Evolutionary conservation across 2,113 vertebrate genomes (phyloP).

Genomic region (Sinocyclocheilus anshuiensis): DNA sequence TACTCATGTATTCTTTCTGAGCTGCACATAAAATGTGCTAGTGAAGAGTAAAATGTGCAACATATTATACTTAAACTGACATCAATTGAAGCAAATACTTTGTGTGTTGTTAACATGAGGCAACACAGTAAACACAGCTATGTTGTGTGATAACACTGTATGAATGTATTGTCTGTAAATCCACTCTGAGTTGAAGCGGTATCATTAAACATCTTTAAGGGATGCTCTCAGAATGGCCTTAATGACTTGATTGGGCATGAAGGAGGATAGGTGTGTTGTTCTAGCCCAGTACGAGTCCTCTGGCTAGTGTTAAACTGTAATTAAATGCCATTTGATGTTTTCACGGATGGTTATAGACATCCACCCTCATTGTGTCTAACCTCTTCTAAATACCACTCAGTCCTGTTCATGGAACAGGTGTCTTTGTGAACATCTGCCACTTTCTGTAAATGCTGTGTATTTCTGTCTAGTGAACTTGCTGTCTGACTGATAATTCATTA

Average conservation of each 20-base stretch:
- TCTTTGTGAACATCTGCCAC: neutral
- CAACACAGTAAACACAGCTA: neutral
- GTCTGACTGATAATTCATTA: neutral
- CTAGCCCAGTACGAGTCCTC: neutral
- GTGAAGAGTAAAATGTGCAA: neutral
- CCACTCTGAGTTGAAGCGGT: neutral
- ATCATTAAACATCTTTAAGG: neutral
- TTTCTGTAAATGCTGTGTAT: neutral
- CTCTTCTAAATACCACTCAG: neutral
- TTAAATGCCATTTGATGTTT: conserved; percentile 2
- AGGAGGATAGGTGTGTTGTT: neutral
- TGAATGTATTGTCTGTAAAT: neutral
- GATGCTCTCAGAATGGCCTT: neutral
- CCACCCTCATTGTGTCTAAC: neutral
- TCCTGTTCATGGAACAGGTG: neutral
- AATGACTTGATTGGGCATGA: neutral
- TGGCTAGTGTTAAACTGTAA: neutral
- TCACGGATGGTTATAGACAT: neutral
- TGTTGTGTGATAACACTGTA: neutral
- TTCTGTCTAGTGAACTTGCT: neutral
- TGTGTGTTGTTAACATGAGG: neutral
- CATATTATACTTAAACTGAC: neutral
- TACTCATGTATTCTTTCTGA: neutral
- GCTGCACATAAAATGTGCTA: neutral
- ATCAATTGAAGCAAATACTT: neutral